Evolutionary conservation across 2,888 invertebrate genomes (phyloP).

Genomic region (Arctia plantaginis): DNA sequence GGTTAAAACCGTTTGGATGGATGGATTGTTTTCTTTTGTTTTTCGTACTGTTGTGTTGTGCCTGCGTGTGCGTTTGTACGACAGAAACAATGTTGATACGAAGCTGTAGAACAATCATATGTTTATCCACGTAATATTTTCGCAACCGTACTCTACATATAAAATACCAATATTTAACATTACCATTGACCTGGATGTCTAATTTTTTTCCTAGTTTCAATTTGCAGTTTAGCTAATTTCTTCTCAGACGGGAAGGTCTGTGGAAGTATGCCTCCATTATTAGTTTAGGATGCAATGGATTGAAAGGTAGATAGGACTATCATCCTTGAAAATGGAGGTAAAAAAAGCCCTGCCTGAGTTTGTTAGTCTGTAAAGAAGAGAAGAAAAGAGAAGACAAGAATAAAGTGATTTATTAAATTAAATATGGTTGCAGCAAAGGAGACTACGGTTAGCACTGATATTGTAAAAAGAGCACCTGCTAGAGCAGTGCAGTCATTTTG

Average conservation of each 20-base stretch:
- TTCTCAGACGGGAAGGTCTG: background rate
- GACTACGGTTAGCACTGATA: too few species aligned
- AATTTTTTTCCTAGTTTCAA: conserved; percentile 26
- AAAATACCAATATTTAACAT: conserved; percentile 9
- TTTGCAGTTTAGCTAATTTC: background rate
- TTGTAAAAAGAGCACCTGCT: too few species aligned
- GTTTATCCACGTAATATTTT: conserved; percentile 3
- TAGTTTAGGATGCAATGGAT: background rate
- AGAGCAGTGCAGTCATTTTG: too few species aligned
- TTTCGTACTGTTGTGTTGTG: conserved; percentile 28
- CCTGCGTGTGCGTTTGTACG: conserved; percentile 14
- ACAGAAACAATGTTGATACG: background rate
- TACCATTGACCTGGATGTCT: conserved; percentile 16
- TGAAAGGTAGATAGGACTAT: background rate
- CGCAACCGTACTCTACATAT: conserved; percentile 1
- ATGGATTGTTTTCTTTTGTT: conserved; percentile 37
- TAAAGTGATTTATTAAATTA: too few species aligned
- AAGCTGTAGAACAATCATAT: conserved; percentile 9
- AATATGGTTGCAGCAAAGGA: too few species aligned
- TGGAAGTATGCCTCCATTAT: background rate
- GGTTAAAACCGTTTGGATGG: conserved; percentile 47
- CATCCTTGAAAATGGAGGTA: background rate
- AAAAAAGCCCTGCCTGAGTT: background rate
- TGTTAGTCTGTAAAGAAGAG: too few species aligned
- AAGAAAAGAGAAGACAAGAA: too few species aligned